A percentile compares a stretch with the other conserved stretches of the same genome.
Evolutionary conservation across 2,113 vertebrate species (phyloP).

Genomic region (Microtus oregoni): DNA sequence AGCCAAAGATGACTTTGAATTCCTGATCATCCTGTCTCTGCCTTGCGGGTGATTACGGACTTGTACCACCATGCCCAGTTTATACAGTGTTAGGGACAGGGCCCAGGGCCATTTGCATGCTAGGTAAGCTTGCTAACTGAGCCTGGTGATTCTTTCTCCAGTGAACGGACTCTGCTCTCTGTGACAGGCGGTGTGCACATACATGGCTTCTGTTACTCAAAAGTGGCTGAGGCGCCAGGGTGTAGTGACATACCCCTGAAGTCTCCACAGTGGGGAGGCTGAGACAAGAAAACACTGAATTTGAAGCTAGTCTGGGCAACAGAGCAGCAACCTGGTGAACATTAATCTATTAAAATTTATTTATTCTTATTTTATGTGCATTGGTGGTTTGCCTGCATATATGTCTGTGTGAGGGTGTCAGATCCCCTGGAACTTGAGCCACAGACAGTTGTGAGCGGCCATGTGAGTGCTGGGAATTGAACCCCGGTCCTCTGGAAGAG

Average conservation of each 20-base stretch:
- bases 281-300: neutral
- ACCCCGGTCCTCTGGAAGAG: neutral
- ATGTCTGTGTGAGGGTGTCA: neutral
- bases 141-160: neutral
- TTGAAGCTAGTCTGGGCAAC: too few relatives aligned
- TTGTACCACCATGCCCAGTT: neutral
- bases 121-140: neutral
- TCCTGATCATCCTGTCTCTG: neutral
- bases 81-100: neutral
- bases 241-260: neutral
- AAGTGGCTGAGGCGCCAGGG: too few relatives aligned
- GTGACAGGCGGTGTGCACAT: fast-evolving
- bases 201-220: neutral
- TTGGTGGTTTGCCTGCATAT: neutral
- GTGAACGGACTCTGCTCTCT: too few relatives aligned
- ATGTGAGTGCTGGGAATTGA: neutral
- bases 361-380: neutral
- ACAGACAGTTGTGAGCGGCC: neutral
- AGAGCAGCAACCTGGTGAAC: neutral
- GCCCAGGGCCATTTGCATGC: neutral
- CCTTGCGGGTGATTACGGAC: neutral
- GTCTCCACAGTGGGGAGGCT: neutral
- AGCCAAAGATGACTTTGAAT: neutral
- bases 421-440: neutral
- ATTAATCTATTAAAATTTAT: neutral